A percentile compares a stretch with the other conserved stretches of the same genome.
These are phyloP conservation scores for Microplitis manilae DNA, from an alignment of 2,888 invertebrate species.

Conservation along the genomic window DNA sequence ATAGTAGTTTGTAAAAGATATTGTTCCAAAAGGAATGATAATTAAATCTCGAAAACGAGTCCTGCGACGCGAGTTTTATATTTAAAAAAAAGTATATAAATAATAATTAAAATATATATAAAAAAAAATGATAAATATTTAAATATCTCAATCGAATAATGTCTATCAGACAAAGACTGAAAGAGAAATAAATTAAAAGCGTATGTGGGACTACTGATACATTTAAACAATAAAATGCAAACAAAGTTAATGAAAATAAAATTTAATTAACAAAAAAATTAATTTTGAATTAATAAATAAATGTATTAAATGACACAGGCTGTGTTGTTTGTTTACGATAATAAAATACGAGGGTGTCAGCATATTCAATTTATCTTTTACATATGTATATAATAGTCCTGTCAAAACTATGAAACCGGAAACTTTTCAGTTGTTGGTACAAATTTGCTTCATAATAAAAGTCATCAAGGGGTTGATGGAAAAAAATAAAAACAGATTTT, in stretches of 20 bases:
- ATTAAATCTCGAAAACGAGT: conserved; percentile 6
- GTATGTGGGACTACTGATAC: conserved; percentile 20
- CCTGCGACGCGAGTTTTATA: conserved; percentile 19
- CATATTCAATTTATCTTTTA: conserved; percentile 22
- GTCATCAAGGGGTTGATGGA: too few species aligned
- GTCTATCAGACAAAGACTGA: conserved; percentile 29
- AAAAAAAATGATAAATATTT: neutral
- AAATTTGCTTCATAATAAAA: too few species aligned
- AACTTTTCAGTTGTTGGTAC: too few species aligned
- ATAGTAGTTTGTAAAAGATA: conserved; percentile 31
- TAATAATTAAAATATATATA: neutral
- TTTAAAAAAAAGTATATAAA: conserved; percentile 12
- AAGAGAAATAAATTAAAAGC: conserved; percentile 21
- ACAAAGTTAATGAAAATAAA: conserved; percentile 3
- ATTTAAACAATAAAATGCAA: conserved; percentile 14
- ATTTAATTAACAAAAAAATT: conserved; percentile 9
- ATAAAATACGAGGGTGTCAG: conserved; percentile 11
- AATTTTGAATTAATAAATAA: conserved; percentile 11
- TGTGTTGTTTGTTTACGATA: conserved; percentile 26
- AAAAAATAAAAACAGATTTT: too few species aligned
- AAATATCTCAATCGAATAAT: conserved; percentile 24
- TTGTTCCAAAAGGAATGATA: neutral
- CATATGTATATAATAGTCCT: conserved; percentile 3
- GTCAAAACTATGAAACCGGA: too few species aligned
- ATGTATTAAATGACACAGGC: conserved; percentile 21